Evolutionary conservation across 1,140 invertebrate genomes (phyloP).

Genomic region (Pseudachorutes palmiensis): DNA sequence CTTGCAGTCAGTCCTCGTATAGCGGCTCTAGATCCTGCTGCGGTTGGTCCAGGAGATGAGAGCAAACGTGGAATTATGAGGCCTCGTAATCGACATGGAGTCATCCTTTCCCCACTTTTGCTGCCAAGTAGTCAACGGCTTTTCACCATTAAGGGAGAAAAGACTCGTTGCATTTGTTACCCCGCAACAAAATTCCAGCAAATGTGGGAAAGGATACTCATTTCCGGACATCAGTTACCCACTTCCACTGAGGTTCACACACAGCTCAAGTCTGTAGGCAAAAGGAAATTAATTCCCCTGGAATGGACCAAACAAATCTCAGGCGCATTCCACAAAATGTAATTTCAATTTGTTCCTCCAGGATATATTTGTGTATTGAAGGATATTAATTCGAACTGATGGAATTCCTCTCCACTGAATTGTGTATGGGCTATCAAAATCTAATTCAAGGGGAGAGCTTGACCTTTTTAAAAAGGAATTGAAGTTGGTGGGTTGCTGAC

Average conservation of each 20-base stretch:
- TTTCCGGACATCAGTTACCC: not conserved
- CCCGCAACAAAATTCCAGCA: not conserved
- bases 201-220: not conserved
- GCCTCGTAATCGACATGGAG: not conserved
- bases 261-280: not conserved
- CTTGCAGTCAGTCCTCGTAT: too few species aligned
- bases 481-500: too few species aligned
- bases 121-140: not conserved
- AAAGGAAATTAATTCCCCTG: not conserved
- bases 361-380: too few species aligned
- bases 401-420: too few species aligned
- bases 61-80: not conserved
- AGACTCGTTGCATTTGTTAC: too few species aligned
- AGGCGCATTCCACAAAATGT: not conserved
- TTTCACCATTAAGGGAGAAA: too few species aligned
- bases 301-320: not conserved
- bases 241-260: not conserved
- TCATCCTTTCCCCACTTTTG: not conserved
- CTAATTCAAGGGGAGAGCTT: too few species aligned
- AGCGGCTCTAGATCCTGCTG: not conserved
- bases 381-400: too few species aligned
- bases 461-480: too few species aligned
- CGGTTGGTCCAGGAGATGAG: not conserved
- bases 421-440: too few species aligned
- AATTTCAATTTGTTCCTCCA: too few species aligned